Percentiles rank a stretch among this genome's conserved stretches.
Evolutionary conservation across 2,113 vertebrate genomes (phyloP).

Genomic region (Lophura nycthemera): DNA sequence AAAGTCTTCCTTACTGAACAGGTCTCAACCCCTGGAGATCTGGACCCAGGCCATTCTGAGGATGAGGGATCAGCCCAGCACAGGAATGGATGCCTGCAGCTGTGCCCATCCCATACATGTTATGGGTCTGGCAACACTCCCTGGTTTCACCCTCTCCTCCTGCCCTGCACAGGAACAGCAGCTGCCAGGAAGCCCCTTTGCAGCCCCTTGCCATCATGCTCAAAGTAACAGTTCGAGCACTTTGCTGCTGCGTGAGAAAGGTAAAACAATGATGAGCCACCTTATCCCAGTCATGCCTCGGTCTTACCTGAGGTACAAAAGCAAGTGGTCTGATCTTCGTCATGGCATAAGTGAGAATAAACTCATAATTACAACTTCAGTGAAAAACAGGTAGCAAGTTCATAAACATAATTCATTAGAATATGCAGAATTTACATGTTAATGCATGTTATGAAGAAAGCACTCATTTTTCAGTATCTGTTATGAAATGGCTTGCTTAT

Average conservation of each 20-base stretch:
- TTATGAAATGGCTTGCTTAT: not conserved
- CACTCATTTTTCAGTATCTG: not conserved
- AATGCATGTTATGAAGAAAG: not conserved
- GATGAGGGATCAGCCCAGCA: fast-evolving
- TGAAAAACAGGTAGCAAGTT: fast-evolving
- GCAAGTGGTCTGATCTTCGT: not conserved
- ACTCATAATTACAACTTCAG: not conserved
- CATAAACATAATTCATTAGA: not conserved
- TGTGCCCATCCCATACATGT: fast-evolving
- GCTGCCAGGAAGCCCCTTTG: not conserved
- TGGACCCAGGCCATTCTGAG: not conserved
- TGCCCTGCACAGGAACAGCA: fast-evolving
- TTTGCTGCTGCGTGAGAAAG: fast-evolving
- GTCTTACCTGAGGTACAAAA: not conserved
- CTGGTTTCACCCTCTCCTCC: fast-evolving
- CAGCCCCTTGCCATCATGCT: not conserved
- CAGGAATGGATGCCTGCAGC: not conserved
- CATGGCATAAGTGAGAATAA: not conserved
- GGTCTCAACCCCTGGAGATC: not conserved
- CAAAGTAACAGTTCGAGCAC: not conserved
- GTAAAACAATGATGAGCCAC: not conserved
- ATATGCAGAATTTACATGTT: not conserved
- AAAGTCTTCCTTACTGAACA: not conserved
- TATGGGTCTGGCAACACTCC: not conserved
- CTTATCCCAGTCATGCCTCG: not conserved